Evolutionary conservation across 1,140 invertebrate species (phyloP), one percentile per base, ranked within the genome.

Genomic region (Bombus confusus): DNA sequence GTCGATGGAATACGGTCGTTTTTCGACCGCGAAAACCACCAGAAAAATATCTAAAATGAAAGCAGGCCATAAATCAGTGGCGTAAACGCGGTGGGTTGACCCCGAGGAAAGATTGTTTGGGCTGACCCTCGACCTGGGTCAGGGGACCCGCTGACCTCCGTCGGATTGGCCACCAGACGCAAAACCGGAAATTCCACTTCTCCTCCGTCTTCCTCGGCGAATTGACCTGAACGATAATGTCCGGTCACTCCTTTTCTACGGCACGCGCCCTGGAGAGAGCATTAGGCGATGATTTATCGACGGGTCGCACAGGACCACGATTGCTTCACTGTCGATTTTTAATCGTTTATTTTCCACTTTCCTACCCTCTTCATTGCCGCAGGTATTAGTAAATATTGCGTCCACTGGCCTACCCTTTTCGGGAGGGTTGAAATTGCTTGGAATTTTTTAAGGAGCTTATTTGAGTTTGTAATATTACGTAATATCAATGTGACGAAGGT

Each of bases 61-160:
- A 90, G 90, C 88, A 86, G 89, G 92, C 92, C 93, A 94, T 95
- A 95, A 95, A 95, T 95, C 94, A 95, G 91, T 89, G 83, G 84
- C 80, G 89, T 91, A 90, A 91, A 90, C 91, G 89, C 88, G 89
- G 92, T 94, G 89, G 91, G 91, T 91, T 94, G 94, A 95, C 94
- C 93, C 87, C 89, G 91, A 92, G 90, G 92, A 94, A 90, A 93
- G 93, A 91, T 94, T 95, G 93, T 95, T 95, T 95, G 93, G 95
- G 91, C 94, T 94, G 94, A 95, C 94, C 94, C 92, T 90, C 92
- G 94, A 94, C 94, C 94, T 87, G 80, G 91, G 91, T 93, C 93
- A 94, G 91, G 91, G 89, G 91, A 90, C 90, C 90, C 85, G 82
- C 77, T 93, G 93, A 94, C 92, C 93, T 76, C 89, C 85, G 47